Evolutionary conservation across 2,797 vertebrate species (phyloP).

Genomic region (Mormyrus hasselquistii): DNA sequence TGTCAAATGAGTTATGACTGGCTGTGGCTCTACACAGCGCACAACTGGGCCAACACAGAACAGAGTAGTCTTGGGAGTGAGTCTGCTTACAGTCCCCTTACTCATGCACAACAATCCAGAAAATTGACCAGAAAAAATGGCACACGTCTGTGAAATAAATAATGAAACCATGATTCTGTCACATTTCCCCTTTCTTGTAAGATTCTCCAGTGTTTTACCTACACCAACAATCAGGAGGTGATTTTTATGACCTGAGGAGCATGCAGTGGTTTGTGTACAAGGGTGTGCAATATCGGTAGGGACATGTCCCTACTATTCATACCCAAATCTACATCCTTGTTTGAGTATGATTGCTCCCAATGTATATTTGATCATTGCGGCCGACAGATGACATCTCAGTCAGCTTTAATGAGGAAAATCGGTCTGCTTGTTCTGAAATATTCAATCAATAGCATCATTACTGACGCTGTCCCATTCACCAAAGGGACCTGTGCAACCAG

Average conservation of each 20-base stretch:
- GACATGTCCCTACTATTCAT: background rate
- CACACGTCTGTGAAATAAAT: background rate
- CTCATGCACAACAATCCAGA: background rate
- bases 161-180: background rate
- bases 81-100: background rate
- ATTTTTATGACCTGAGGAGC: background rate
- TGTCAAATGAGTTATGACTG: background rate
- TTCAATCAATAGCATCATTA: background rate
- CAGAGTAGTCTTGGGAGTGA: background rate
- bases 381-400: background rate
- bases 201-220: slow-evolving; percentile 1
- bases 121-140: background rate
- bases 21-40: background rate
- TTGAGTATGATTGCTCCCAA: background rate
- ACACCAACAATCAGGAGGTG: background rate
- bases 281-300: background rate
- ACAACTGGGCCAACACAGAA: background rate
- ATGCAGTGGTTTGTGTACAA: background rate
- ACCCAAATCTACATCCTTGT: background rate
- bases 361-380: background rate
- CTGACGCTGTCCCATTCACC: background rate
- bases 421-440: background rate
- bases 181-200: background rate
- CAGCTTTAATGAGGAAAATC: background rate
- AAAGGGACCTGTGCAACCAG: background rate